Evolutionary conservation across 2,888 invertebrate genomes (phyloP), one percentile per base, ranked within the genome.

Genomic region (Drosophila eohydei): DNA sequence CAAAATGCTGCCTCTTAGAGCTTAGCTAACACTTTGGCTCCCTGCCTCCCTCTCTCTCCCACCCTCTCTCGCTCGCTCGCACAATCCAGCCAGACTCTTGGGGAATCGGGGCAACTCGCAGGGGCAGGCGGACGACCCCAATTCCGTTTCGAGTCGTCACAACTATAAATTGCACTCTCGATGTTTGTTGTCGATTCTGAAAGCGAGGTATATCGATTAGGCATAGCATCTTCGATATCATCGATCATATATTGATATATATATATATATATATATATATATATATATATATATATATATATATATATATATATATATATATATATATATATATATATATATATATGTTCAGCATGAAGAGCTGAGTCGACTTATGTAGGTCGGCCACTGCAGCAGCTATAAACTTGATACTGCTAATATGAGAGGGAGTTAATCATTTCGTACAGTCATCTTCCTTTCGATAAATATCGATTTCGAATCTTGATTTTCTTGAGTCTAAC

Each of bases 151-250:
- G 9, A 64, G 62, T 62, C 43, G 58, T 67, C 63, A 77, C 63
- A 81, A 72, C 71, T 88, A 83, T 74, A 80, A 90, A 90, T 69
- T 88, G 77, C 86, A 79, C 50, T 55, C 60, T 41, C 57, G 36
- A 43, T 60, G 46, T 28, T 57, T 55, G 8, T 38, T 28, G 14
- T 26, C n/a, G 38, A 28, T 8, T n/a, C 3, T 3, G 2, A 34
- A n/a, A 11, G 9, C 7, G 30, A 11, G 57, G 57, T 36, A 46
- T 34, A 36, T 57, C 11, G 26, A 32, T 21, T 40, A 4, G 0
- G 3, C 3, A 0, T 1, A 50, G 11, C 5, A 11, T n/a, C 9
- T 1, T 16, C 30, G 30, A 16, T 50, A 50, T 11, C n/a, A 9
- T n/a, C 1, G 28, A 2, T 2, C 0, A 28, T 14, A 26, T 28